Evolutionary conservation across 2,888 invertebrate genomes (phyloP).

Genomic region (Timema cristinae): DNA sequence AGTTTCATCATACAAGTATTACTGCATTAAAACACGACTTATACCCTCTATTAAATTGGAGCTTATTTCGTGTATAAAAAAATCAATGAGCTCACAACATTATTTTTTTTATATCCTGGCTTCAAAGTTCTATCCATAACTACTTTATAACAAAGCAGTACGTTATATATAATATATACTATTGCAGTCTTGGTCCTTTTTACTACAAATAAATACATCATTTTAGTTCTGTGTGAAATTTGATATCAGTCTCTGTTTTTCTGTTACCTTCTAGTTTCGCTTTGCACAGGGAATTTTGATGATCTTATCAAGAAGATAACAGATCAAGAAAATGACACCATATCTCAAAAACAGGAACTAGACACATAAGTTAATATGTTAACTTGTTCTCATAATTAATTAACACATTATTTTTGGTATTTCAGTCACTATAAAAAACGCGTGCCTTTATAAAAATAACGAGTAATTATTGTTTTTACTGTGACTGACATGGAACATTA

Average conservation of each 20-base stretch:
- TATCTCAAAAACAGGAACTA: background rate
- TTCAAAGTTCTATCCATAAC: background rate
- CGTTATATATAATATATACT: slow-evolving; percentile 18
- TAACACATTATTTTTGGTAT: slow-evolving; percentile 15
- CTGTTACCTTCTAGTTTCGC: slow-evolving; percentile 26
- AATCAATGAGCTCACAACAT: background rate
- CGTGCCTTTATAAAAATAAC: no score
- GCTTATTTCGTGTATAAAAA: background rate
- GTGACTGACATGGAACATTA: no score
- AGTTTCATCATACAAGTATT: no score
- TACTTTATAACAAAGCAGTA: slow-evolving; percentile 19
- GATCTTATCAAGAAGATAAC: slow-evolving; percentile 19
- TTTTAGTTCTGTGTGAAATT: background rate
- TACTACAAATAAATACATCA: background rate
- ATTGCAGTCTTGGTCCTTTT: slow-evolving; percentile 26
- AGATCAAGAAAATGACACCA: slow-evolving; percentile 12
- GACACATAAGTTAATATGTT: background rate
- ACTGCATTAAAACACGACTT: no score
- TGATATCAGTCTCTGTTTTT: slow-evolving; percentile 2
- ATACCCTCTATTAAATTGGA: no score
- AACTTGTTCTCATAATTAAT: background rate
- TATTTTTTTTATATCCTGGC: background rate
- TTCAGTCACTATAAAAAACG: background rate
- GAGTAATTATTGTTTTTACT: no score
- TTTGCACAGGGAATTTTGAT: slow-evolving; percentile 29